Base-by-base conservation (phyloP, 2,888 invertebrate genomes). In the Drosophila meridionalis region DNA sequence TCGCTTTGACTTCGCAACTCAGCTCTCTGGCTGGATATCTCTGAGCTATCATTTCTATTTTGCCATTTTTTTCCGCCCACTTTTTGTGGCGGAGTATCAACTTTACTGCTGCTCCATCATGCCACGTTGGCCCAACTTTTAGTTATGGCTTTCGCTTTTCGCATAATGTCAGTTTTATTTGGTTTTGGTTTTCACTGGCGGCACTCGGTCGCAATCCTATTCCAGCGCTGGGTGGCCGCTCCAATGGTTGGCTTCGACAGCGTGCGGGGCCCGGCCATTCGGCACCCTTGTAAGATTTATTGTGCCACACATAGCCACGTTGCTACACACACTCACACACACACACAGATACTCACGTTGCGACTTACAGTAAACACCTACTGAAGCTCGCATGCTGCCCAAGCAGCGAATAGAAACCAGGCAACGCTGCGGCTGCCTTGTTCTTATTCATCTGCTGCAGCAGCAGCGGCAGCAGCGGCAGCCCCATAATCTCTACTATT, bases 131-230 rank as follows among this genome's bases (percentile, higher is more conserved):
- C 73, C 80, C 85, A 85, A 85, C 88, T 85, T 85, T 90, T 87
- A 87, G 90, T 90, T 90, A 87, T 88, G 87, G 89, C 87, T 87
- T 87, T 90, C 87, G 90, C 86, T 87, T 87, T 87, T 87, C 90
- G 87, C 90, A 87, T 90, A 87, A 87, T 87, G 90, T 87, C 87
- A 89, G 89, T 90, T 87, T 88, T 87, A 87, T 87, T 87, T 90
- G 89, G 90, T 88, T 90, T 87, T 87, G 89, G 90, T 88, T 90
- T 86, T 89, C 88, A 78, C 78, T 75, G 67, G 73, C 56, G 60
- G 50, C 60, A 36, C 56, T 62, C 73, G 42, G 64, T 48, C 80
- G 67, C 70, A 70, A 53, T 42, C 59, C 70, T 55, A 69, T 61
- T 62, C 52, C 66, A 56, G 43, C 60, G 48, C 28, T 59, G 42